These are phyloP conservation scores for Sinonovacula constricta DNA, from an alignment of 1,140 invertebrate genomes.

Conservation along the genomic window DNA sequence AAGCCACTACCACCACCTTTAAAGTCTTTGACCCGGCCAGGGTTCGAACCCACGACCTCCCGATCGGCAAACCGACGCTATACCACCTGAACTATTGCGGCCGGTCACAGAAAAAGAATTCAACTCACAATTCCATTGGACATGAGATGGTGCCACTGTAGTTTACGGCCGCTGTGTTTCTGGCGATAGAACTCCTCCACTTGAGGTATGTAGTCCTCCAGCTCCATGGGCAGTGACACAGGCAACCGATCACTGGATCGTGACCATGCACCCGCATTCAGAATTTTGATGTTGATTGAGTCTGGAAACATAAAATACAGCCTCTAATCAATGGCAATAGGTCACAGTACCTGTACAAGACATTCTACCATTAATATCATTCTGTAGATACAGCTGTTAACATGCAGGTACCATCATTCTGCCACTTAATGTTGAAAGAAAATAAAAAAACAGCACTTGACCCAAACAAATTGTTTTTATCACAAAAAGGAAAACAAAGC, in stretches of 20 bases:
- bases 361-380: background rate
- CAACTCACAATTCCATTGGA: constrained; percentile 89
- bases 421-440: too few species aligned
- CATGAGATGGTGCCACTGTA: constrained; percentile 99
- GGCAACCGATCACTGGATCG: constrained; percentile 92
- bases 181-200: constrained; percentile 85
- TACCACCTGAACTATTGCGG: too few species aligned
- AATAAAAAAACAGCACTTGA: too few species aligned
- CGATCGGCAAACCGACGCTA: too few species aligned
- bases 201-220: constrained; percentile 99
- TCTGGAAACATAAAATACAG: constrained; percentile 73
- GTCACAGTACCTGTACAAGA: background rate
- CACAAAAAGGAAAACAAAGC: too few species aligned
- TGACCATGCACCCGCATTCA: constrained; percentile 99
- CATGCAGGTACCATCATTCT: too few species aligned
- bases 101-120: too few species aligned
- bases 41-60: too few species aligned
- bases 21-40: too few species aligned
- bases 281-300: constrained; percentile 87
- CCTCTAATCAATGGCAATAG: background rate
- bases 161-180: constrained; percentile 98
- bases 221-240: constrained; percentile 96
- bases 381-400: background rate
- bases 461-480: too few species aligned
- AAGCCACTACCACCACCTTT: too few species aligned